Evolutionary conservation across 1,140 invertebrate species (phyloP), one percentile per base, ranked within the genome.

Genomic region (Eupristina koningsbergeri): DNA sequence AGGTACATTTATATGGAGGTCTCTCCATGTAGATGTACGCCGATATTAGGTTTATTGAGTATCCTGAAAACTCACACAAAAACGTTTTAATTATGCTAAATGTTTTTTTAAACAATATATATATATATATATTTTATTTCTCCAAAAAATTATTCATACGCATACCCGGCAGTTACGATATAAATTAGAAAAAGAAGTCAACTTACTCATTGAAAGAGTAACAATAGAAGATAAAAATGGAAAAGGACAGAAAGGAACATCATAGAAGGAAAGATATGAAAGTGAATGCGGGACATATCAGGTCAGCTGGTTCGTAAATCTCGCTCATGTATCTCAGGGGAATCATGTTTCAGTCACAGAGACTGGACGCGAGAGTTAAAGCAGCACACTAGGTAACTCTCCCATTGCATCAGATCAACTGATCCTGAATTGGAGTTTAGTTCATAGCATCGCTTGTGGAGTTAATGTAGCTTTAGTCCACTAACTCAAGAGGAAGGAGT

Each of bases 321-420:
- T 85, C 73, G n/a, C 11, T 26, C n/a, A 22, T 31, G 26, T 45
- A 45, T 45, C 84, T 53, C 84, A 1, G 19, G 80, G 84, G 84
- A 74, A 79, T 67, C 75, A 82, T 85, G 84, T 71, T 61, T 85
- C 84, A 85, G 84, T 85, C 80, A 85, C 84, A 82, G 45, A 36
- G n/a, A 22, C 50, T 80, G 64, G 69, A 39, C 76, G 64, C 45
- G 74, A 74, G 84, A 85, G 64, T 85, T 84, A 78, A 85, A 81
- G 58, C 63, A 36, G 71, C 36, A 31, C 63, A 2, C 41, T 45
- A 11, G 1, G 13, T 36, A 19, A 19, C 17, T 11, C 15, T 64
- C 36, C 78, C 39, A 36, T 69, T 47, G 36, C 45, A 64, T 47
- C 41, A 26, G 11, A 41, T 17, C 61, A 8, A 67, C 0, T 61